Evolutionary conservation across 2,797 vertebrate species (phyloP), one percentile per base, ranked within the genome.

Genomic region (Brachyalestes nurse): DNA sequence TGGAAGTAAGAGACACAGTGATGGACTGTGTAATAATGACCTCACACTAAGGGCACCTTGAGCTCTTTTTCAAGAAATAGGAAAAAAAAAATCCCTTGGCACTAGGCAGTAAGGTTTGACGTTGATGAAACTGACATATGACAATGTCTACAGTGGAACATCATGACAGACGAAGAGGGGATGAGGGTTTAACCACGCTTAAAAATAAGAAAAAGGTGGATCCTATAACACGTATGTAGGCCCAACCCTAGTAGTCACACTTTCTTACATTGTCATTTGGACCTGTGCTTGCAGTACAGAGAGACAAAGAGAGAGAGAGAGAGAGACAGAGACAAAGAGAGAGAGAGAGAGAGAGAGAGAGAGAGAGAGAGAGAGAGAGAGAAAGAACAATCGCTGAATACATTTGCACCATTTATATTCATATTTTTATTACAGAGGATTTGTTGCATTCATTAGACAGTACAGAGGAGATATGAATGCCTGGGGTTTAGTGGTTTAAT

Each of bases 391-490:
- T 78, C 76, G 85, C 84, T 85, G 75, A 77, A 91, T 86, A 90
- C 91, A 93, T 91, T 91, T 86, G 91, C 91, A 87, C 62, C 23
- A 87, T 92, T 89, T 83, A 88, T 91, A 90, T 91, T 89, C 84
- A 89, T 85, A 91, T 92, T 89, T 87, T 91, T 92, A 90, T 93
- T 92, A 88, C 88, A 84, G 80, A 89, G 42, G 69, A 79, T 88
- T 85, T 88, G 86, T 90, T 89, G 79, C 80, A 89, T 90, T 93
- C 90, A 93, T 92, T 91, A 91, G 84, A 72, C 74, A 55, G 75
- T 62, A 79, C 89, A 88, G 87, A 81, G 88, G 88, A 82, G 83
- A 85, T 86, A 87, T 77, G 25, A 81, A 84, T 73, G 90, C 91
- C 89, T 65, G 78, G 88, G 91, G 91, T 89, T 89, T 90, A 89